These are phyloP conservation scores for Melopsittacus undulatus DNA, from an alignment of 2,797 vertebrate genomes.

Conservation along the genomic window DNA sequence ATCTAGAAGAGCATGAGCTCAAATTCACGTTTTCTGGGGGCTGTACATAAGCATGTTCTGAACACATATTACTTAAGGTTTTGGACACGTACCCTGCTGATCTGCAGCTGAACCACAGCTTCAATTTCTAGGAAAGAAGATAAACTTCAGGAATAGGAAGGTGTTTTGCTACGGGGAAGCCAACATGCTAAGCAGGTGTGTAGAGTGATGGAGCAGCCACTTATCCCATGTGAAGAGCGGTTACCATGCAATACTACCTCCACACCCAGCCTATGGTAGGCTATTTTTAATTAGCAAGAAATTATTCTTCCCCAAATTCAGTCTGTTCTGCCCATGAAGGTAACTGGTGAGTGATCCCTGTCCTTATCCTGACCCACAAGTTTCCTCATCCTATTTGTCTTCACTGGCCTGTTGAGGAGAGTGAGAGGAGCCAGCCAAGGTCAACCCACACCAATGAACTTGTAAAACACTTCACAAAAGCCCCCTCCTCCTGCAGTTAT, in stretches of 20 bases:
- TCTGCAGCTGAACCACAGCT: neutral
- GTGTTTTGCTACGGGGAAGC: neutral
- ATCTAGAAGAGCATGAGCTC: neutral
- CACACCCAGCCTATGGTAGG: neutral
- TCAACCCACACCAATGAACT: neutral
- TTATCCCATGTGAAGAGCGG: neutral
- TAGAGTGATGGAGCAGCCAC: neutral
- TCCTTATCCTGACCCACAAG: neutral
- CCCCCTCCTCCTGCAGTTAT: neutral
- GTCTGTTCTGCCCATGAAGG: neutral
- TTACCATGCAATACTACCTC: neutral
- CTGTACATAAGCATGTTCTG: neutral
- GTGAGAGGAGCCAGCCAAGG: neutral
- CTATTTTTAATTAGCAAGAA: neutral
- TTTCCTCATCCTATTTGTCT: neutral
- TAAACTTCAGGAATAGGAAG: neutral
- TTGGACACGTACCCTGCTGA: neutral
- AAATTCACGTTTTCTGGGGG: neutral
- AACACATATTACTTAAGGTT: neutral
- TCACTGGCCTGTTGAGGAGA: neutral
- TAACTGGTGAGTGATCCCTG: neutral
- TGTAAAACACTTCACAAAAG: neutral
- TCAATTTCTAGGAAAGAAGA: fast-evolving
- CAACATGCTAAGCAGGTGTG: fast-evolving
- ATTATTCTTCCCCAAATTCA: neutral